Evolutionary conservation across 2,888 invertebrate species (phyloP).

Genomic region (Nomada hirtipes): DNA sequence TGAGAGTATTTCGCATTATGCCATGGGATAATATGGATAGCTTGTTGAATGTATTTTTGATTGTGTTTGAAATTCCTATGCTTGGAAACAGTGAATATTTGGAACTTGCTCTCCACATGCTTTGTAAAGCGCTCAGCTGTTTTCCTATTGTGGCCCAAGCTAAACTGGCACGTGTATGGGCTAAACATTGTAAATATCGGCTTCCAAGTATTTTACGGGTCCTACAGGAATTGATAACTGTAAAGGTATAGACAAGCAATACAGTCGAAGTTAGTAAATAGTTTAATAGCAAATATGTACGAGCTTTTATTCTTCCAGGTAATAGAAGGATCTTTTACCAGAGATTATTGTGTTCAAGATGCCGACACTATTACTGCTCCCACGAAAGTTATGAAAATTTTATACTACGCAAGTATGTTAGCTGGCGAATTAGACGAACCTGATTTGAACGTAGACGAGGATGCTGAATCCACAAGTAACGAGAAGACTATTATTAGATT

Average conservation of each 20-base stretch:
- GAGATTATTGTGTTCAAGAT: conserved; percentile 92
- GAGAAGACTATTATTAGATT: conserved; percentile 72
- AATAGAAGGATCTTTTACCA: conserved; percentile 90
- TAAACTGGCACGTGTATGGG: conserved; percentile 92
- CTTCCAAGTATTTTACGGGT: conserved; percentile 90
- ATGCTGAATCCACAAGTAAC: conserved; percentile 81
- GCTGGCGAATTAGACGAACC: conserved; percentile 92
- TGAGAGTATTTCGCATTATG: conserved; percentile 87
- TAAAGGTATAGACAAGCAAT: conserved; percentile 84
- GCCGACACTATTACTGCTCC: conserved; percentile 93
- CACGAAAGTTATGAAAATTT: conserved; percentile 95
- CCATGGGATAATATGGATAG: conserved; percentile 85
- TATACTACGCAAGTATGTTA: conserved; percentile 94
- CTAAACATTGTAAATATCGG: conserved; percentile 87
- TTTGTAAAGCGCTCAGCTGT: conserved; percentile 91
- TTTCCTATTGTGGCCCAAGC: conserved; percentile 91
- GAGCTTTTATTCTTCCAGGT: conserved; percentile 84
- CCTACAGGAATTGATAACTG: conserved; percentile 94
- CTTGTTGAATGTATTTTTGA: conserved; percentile 87
- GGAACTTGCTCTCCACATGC: conserved; percentile 92
- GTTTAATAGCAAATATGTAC: background rate
- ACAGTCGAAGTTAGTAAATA: background rate
- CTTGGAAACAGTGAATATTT: conserved; percentile 92
- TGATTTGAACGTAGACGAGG: conserved; percentile 86
- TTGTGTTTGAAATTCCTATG: conserved; percentile 92